A percentile compares a stretch with the other conserved stretches of the same genome.
These are phyloP conservation scores for Cyrtonyx montezumae DNA, from an alignment of 2,113 vertebrate species.

Conservation along the genomic window DNA sequence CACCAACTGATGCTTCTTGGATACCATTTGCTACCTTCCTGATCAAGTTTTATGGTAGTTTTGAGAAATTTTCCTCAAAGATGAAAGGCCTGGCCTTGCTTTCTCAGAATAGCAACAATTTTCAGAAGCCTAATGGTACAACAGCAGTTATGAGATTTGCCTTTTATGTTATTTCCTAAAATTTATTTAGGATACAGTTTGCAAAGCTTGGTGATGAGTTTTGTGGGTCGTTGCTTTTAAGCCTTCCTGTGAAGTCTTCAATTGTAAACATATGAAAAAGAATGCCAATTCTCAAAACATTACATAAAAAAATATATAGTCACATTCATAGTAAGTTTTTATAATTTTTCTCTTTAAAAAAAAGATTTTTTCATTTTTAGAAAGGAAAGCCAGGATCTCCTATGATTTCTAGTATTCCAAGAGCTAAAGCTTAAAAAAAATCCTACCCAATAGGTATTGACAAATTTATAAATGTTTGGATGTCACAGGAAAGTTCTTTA, in stretches of 20 bases:
- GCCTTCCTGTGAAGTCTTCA: not conserved
- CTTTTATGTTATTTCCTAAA: constrained; percentile 3
- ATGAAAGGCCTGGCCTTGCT: not conserved
- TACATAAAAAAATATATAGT: too few relatives aligned
- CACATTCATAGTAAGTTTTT: not conserved
- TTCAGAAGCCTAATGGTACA: constrained; percentile 19
- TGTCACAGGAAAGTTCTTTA: too few relatives aligned
- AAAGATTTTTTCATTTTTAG: not conserved
- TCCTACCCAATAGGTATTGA: not conserved
- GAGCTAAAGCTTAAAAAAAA: not conserved
- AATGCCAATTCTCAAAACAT: not conserved
- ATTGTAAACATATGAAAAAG: not conserved
- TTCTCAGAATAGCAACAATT: not conserved
- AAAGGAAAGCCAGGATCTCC: not conserved
- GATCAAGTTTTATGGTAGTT: not conserved
- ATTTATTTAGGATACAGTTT: not conserved
- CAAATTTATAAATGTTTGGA: not conserved
- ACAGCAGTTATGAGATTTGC: not conserved
- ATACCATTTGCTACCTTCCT: not conserved
- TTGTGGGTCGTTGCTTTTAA: not conserved
- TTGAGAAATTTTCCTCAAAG: not conserved
- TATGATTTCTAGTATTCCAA: not conserved
- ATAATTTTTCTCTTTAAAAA: not conserved
- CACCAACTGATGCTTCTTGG: not conserved
- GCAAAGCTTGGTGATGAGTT: not conserved